Percentiles rank a stretch among this genome's conserved stretches.
phyloP scores from a whole-genome alignment of 1,140 invertebrate genomes.

The Caenorhabditis remanei region DNA sequence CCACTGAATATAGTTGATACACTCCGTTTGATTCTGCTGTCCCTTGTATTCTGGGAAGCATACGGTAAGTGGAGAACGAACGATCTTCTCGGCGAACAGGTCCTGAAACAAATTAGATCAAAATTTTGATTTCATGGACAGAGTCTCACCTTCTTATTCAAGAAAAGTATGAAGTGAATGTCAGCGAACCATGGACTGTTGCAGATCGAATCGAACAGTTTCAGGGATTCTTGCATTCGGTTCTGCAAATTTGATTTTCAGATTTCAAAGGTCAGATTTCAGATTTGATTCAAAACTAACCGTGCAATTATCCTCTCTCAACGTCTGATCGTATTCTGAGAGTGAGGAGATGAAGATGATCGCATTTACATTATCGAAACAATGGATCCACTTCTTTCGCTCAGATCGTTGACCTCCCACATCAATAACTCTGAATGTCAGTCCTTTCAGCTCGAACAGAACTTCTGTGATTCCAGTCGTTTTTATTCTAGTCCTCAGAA shows the following conservation, averaged over 20 bases:
- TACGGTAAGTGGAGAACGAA: slow-evolving; percentile 76
- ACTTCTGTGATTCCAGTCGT: slow-evolving; percentile 78
- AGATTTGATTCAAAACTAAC: slow-evolving; percentile 62
- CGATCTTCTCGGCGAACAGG: slow-evolving; percentile 69
- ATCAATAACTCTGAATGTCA: slow-evolving; percentile 79
- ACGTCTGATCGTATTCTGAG: slow-evolving; percentile 80
- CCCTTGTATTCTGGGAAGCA: slow-evolving; percentile 79
- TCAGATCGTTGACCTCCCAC: slow-evolving; percentile 85
- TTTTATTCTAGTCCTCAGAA: slow-evolving; percentile 75
- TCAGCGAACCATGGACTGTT: slow-evolving; percentile 78
- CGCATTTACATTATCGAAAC: slow-evolving; percentile 80
- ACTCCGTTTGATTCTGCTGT: slow-evolving; percentile 77
- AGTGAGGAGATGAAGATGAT: slow-evolving; percentile 80
- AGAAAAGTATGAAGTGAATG: slow-evolving; percentile 78
- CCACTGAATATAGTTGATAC: slow-evolving; percentile 78
- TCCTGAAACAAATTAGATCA: slow-evolving; percentile 35
- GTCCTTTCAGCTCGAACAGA: slow-evolving; percentile 76
- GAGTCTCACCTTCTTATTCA: slow-evolving; percentile 75
- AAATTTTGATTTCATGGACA: not conserved
- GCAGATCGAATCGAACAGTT: slow-evolving; percentile 78
- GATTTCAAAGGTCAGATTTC: not conserved
- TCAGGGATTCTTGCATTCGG: slow-evolving; percentile 78
- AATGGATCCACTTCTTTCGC: slow-evolving; percentile 85
- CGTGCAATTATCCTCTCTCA: slow-evolving; percentile 79
- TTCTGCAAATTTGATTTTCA: slow-evolving; percentile 72